A percentile compares a stretch with the other conserved stretches of the same genome.
Evolutionary conservation across 1,140 invertebrate genomes (phyloP).

Genomic region (Conopomorpha cramerella): DNA sequence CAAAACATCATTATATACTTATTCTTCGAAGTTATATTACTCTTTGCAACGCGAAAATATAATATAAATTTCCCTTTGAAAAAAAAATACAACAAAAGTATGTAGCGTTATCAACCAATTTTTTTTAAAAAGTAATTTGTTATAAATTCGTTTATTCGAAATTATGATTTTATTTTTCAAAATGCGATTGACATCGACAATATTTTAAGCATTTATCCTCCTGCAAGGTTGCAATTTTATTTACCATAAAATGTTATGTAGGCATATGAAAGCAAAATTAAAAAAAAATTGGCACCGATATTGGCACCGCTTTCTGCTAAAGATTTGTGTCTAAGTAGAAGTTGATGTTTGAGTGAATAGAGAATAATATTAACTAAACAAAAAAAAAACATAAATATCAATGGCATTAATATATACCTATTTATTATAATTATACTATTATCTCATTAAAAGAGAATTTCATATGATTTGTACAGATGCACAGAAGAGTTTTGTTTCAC

Average conservation of each 20-base stretch:
- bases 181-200: constrained; percentile 52
- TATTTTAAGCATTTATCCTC: constrained; percentile 28
- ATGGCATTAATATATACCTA: not conserved
- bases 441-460: not conserved
- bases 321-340: not conserved
- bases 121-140: no score
- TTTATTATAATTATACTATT: not conserved
- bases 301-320: no score
- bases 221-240: constrained; percentile 3
- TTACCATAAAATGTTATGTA: no score
- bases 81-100: no score
- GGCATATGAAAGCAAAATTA: not conserved
- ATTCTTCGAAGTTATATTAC: no score
- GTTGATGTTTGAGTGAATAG: not conserved
- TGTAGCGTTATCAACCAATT: no score
- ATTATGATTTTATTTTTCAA: constrained; percentile 13
- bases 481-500: not conserved
- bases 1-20: no score
- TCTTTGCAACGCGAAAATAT: no score
- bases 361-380: not conserved
- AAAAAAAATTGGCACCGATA: not conserved
- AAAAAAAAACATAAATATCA: constrained; percentile 1
- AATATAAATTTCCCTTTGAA: no score
- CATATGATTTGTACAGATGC: not conserved
- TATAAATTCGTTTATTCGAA: no score